These are phyloP conservation scores for Ectropis crepuscularia DNA, from an alignment of 2,888 invertebrate genomes.

Conservation along the genomic window DNA sequence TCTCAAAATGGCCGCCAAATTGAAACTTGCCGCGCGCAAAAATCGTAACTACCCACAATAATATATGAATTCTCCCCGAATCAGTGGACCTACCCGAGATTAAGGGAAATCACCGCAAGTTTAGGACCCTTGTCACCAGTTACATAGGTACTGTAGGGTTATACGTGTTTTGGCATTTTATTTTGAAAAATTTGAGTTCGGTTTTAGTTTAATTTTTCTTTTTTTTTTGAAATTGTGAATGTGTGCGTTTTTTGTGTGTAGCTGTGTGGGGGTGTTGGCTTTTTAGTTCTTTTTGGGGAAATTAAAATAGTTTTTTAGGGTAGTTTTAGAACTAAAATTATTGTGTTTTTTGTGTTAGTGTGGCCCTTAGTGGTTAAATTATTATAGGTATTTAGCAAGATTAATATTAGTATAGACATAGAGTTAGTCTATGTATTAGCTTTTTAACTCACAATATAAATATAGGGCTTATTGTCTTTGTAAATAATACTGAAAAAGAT, in stretches of 20 bases:
- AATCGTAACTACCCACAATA: slow-evolving; percentile 33
- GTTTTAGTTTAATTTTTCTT: slow-evolving; percentile 30
- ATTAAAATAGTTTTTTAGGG: background rate
- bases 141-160: slow-evolving; percentile 94
- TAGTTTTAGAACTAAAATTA: background rate
- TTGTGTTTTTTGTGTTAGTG: background rate
- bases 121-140: slow-evolving; percentile 99
- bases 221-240: slow-evolving; percentile 40
- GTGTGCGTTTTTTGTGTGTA: slow-evolving; percentile 45
- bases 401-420: too few species aligned
- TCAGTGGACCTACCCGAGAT: slow-evolving; percentile 99
- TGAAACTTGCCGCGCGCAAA: slow-evolving; percentile 20
- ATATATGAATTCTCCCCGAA: slow-evolving; percentile 43
- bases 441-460: too few species aligned
- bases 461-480: too few species aligned
- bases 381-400: too few species aligned
- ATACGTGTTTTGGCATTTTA: slow-evolving; percentile 40
- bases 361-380: too few species aligned
- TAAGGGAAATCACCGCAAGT: slow-evolving; percentile 99
- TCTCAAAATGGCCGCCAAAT: slow-evolving; percentile 17
- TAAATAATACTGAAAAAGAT: too few species aligned
- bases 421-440: too few species aligned
- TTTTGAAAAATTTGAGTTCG: slow-evolving; percentile 5
- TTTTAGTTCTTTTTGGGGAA: background rate
- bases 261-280: slow-evolving; percentile 42